A percentile compares a stretch with the other conserved stretches of the same genome.
Evolutionary conservation across 2,797 vertebrate genomes (phyloP).

Genomic region (Trachurus trachurus): DNA sequence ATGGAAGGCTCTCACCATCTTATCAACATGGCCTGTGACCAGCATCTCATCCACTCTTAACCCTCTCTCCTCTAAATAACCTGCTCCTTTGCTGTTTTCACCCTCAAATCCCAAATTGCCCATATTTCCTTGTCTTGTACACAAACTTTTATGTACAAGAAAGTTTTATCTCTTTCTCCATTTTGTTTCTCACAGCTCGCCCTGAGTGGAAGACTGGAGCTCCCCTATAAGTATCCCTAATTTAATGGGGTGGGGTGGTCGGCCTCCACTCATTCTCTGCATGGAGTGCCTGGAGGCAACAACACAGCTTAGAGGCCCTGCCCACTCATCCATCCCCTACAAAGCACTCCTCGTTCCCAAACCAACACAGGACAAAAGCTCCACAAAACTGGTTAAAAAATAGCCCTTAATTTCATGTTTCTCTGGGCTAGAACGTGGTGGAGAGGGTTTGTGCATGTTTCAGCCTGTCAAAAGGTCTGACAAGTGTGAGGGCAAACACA

Average conservation of each 20-base stretch:
- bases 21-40: conserved; percentile 17
- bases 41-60: conserved; percentile 15
- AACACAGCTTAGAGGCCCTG: conserved; percentile 48
- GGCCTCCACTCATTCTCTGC: conserved; percentile 57
- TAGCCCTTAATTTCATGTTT: conserved; percentile 51
- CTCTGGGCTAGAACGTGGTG: neutral
- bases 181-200: conserved; percentile 34
- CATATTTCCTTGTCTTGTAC: neutral
- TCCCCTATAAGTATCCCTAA: conserved; percentile 61
- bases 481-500: conserved; percentile 48
- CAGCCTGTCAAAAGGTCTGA: conserved; percentile 46
- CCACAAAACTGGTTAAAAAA: conserved; percentile 56
- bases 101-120: neutral
- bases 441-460: conserved; percentile 35
- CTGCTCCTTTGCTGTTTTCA: neutral
- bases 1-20: conserved; percentile 4
- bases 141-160: neutral
- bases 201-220: conserved; percentile 31
- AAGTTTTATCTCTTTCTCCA: conserved; percentile 11
- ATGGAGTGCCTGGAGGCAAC: conserved; percentile 57
- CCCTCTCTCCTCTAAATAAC: neutral
- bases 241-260: conserved; percentile 57
- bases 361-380: conserved; percentile 56
- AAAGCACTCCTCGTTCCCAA: conserved; percentile 44
- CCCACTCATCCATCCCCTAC: conserved; percentile 45